Conservation (phyloP, 1,140 invertebrate genomes). For the Panagrolaimus sp. region DNA sequence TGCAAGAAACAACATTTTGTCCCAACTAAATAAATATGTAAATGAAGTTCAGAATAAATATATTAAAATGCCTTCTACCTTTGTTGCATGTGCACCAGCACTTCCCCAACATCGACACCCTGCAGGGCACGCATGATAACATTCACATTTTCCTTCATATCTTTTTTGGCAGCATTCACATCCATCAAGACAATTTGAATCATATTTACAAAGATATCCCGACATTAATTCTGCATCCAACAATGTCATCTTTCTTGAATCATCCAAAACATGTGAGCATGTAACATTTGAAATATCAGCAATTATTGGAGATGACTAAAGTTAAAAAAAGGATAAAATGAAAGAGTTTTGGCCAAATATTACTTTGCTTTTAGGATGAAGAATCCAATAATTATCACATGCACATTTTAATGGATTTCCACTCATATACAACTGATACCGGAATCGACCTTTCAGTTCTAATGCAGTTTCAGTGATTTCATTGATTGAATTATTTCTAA, state of each 20-base stretch:
- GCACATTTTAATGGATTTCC: constrained; percentile 34
- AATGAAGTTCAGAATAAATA: not conserved
- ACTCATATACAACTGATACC: constrained; percentile 27
- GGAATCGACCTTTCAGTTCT: constrained; percentile 16
- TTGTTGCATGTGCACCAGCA: constrained; percentile 3
- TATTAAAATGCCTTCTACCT: not conserved
- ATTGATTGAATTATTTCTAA: constrained; percentile 31
- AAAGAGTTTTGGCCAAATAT: not conserved
- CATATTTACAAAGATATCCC: constrained; percentile 15
- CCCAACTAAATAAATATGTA: not conserved
- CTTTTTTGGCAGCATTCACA: constrained; percentile 22
- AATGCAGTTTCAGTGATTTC: constrained; percentile 27
- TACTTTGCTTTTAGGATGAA: constrained; percentile 24
- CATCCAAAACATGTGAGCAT: constrained; percentile 12
- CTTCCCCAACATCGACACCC: constrained; percentile 18
- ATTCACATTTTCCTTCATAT: not conserved
- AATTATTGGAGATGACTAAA: constrained; percentile 21
- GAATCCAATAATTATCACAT: constrained; percentile 31
- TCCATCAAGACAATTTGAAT: constrained; percentile 20
- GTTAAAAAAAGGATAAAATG: not conserved
- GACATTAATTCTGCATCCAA: not conserved
- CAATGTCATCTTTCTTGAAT: constrained; percentile 2
- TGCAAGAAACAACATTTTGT: constrained; percentile 18
- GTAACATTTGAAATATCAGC: constrained; percentile 12
- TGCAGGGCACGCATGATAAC: constrained; percentile 13